Conservation (phyloP, 2,113 vertebrate species). For the Eonycteris spelaea region DNA sequence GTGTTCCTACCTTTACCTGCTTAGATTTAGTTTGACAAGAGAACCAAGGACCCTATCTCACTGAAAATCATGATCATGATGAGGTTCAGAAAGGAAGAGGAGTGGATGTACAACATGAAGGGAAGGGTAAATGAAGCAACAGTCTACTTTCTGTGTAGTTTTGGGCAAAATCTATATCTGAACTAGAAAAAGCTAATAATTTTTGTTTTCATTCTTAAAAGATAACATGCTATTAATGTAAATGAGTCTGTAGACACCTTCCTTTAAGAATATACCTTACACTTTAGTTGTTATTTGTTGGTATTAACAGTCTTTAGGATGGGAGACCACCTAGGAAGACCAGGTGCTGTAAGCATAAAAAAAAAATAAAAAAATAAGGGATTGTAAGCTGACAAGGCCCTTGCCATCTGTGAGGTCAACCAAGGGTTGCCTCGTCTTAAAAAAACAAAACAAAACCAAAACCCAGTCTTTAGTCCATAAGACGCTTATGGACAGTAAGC, state of each 20-base stretch:
- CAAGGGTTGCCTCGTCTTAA: no score
- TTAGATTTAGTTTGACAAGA: slow-evolving; percentile 25
- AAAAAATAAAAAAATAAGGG: no score
- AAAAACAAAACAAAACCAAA: no score
- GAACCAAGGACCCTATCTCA: not conserved
- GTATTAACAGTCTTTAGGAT: not conserved
- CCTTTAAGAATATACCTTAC: not conserved
- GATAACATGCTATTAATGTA: not conserved
- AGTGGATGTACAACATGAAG: not conserved
- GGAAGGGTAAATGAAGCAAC: not conserved
- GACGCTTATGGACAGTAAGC: not conserved
- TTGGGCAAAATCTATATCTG: not conserved
- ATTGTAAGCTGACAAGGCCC: no score
- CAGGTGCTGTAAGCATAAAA: no score
- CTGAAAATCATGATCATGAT: slow-evolving; percentile 19
- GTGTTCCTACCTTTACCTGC: slow-evolving; percentile 13
- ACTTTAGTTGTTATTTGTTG: not conserved
- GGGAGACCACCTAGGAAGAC: no score
- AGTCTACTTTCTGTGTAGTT: not conserved
- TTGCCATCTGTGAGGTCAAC: no score
- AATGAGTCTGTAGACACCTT: not conserved
- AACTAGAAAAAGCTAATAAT: not conserved
- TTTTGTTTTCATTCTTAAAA: not conserved
- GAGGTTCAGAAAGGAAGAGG: not conserved
- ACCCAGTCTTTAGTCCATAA: not conserved